These are phyloP conservation scores for Turnix velox DNA, from an alignment of 2,113 vertebrate species.

Conservation along the genomic window DNA sequence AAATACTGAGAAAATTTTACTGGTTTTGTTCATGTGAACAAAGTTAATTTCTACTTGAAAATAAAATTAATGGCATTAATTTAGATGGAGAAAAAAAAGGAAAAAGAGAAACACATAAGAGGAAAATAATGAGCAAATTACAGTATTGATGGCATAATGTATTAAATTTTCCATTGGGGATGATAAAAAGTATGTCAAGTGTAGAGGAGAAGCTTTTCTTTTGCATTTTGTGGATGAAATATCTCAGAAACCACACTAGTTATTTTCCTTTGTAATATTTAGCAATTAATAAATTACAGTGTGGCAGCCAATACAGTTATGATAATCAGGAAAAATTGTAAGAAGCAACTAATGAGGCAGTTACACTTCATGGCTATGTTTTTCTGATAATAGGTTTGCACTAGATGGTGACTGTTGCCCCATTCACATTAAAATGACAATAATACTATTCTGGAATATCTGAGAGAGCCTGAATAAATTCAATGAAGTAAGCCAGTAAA, in stretches of 20 bases:
- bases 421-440: neutral
- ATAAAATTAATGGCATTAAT: neutral
- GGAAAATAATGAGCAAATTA: neutral
- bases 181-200: neutral
- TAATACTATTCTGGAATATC: neutral
- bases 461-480: neutral
- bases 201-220: neutral
- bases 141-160: neutral
- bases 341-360: neutral
- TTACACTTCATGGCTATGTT: neutral
- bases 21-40: neutral
- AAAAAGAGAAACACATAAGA: neutral
- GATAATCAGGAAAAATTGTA: neutral
- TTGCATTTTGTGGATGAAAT: neutral
- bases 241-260: neutral
- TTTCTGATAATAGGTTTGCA: neutral
- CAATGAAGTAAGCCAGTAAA: neutral
- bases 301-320: neutral
- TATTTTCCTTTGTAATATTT: neutral
- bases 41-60: neutral
- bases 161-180: neutral
- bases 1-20: neutral
- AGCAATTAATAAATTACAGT: neutral
- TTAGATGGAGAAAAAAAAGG: too few relatives aligned
- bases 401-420: neutral